Percentiles rank a stretch among this genome's conserved stretches.
Conservation (phyloP, 1,140 invertebrate genomes). For the Drosophila lacteicornis region DNA sequence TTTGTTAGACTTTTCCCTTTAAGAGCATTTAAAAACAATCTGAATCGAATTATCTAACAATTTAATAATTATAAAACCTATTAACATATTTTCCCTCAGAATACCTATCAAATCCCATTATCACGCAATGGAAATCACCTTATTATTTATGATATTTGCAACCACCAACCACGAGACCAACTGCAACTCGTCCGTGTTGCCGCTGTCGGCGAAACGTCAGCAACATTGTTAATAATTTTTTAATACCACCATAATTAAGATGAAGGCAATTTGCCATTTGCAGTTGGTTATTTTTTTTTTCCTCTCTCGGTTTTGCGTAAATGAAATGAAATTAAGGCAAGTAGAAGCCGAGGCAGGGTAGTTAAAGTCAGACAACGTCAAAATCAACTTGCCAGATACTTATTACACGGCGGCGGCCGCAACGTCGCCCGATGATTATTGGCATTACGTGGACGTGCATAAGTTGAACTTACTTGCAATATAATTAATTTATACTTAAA, state of each 20-base stretch:
- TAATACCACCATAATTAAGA: constrained; percentile 79
- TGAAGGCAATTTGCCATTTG: constrained; percentile 74
- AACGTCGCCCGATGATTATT: constrained; percentile 69
- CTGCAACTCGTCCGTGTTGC: constrained; percentile 15
- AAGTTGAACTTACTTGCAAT: constrained; percentile 76
- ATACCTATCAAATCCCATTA: constrained; percentile 19
- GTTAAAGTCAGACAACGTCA: constrained; percentile 45
- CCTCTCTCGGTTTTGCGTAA: constrained; percentile 51
- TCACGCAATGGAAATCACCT: constrained; percentile 26
- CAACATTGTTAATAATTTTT: constrained; percentile 74
- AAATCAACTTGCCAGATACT: constrained; percentile 70
- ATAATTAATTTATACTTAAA: constrained; percentile 84
- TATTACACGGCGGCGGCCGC: constrained; percentile 49
- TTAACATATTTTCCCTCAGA: not conserved
- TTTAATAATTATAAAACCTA: not conserved
- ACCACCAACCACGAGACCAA: constrained; percentile 15
- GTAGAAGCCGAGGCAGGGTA: constrained; percentile 17
- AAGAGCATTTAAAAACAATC: not conserved
- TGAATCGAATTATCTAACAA: not conserved
- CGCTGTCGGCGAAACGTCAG: constrained; percentile 46
- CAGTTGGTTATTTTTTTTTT: constrained; percentile 21
- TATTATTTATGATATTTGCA: constrained; percentile 35
- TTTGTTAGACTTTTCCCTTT: not conserved
- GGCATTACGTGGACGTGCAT: constrained; percentile 75
- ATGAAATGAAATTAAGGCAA: constrained; percentile 74